Evolutionary conservation across 2,888 invertebrate genomes (phyloP).

Genomic region (Patella ulyssiponensis): DNA sequence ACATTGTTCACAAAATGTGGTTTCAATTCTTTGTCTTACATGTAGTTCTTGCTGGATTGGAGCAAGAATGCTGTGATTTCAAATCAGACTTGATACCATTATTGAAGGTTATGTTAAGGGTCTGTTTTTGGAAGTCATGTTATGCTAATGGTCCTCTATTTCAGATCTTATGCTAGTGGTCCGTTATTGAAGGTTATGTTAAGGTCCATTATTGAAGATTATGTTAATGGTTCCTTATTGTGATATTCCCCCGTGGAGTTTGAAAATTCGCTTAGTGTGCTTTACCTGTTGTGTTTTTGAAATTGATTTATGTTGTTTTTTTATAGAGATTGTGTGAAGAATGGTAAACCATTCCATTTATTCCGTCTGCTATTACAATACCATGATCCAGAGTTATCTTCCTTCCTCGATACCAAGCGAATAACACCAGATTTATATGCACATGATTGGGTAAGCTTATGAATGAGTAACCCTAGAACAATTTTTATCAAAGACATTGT

Average conservation of each 20-base stretch:
- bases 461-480: neutral
- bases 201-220: neutral
- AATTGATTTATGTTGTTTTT: constrained; percentile 25
- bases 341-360: constrained; percentile 76
- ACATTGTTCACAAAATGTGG: too few relatives aligned
- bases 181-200: too few relatives aligned
- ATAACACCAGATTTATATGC: constrained; percentile 94
- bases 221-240: neutral
- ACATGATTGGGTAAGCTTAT: constrained; percentile 81
- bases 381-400: constrained; percentile 97
- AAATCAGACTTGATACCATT: too few relatives aligned
- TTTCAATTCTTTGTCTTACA: too few relatives aligned
- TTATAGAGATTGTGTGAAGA: constrained; percentile 74
- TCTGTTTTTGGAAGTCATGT: too few relatives aligned
- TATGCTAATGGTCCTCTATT: too few relatives aligned
- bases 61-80: too few relatives aligned
- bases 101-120: too few relatives aligned
- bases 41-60: too few relatives aligned
- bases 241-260: neutral
- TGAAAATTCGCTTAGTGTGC: too few relatives aligned
- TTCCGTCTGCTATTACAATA: constrained; percentile 88
- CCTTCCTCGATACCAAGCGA: constrained; percentile 94
- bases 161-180: too few relatives aligned
- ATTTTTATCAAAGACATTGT: neutral
- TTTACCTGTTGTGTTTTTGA: too few relatives aligned